Base-by-base conservation (phyloP, 2,888 invertebrate genomes). In the Heliconius charithonia region DNA sequence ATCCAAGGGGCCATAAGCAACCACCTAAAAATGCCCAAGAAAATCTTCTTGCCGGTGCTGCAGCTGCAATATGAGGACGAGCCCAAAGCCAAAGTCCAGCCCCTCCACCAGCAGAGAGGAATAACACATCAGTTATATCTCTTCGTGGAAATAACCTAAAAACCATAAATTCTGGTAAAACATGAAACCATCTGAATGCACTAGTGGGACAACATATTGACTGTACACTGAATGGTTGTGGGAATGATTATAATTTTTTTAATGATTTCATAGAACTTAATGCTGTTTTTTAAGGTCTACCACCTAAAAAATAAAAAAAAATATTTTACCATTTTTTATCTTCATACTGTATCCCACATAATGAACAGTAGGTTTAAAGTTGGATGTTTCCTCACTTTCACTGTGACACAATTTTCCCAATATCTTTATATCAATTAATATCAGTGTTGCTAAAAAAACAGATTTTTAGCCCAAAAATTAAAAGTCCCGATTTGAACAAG, bases 1-100 rank as follows among this genome's bases (percentile, higher is more conserved):
- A 98, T 22, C 99, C 98, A 87, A 99, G 96, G 83, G 98, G 98
- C 95, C 98, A 97, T 32, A 98, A 95, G 16, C 97, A 95, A 69
- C 98, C 97, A 75, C 97, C 97, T 80, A 97, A 86, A 82, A 96
- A 97, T 95, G 97, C 97, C 95, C 97, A 98, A 51, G 96, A 93
- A 83, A 96, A 95, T 79, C 96, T 96, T 82, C 96, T 95, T 79
- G 95, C 95, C 45, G 95, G 96, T 16, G 96, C 90, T 13, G 97
- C 96, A n/a, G 93, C 93, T 79, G 96, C 95, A 90, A 98, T 94
- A 88, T 98, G 98, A 67, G 97, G 97, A 82, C 98, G 95, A 74
- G 96, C 97, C 92, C 97, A 98, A 32, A 98, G 94, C 95, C 98
- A 98, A 73, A 98, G 94, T 4, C 98, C 97, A 32, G 97, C 96